A percentile compares a stretch with the other conserved stretches of the same genome.
phyloP scores from a whole-genome alignment of 2,888 invertebrate species.

The Dolichopus griseipennis region DNA sequence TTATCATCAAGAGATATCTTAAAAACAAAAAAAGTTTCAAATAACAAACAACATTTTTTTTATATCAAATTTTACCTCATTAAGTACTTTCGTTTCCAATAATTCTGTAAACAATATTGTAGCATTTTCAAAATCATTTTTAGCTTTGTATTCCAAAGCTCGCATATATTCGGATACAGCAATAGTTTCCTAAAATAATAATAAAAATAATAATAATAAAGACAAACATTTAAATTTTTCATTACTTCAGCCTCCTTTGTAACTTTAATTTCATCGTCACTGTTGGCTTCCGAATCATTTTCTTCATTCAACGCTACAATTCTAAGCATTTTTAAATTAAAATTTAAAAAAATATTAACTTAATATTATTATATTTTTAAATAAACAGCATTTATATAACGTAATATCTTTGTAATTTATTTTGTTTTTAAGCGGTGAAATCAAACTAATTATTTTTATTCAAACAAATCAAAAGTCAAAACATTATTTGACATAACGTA shows the following conservation, averaged over 20 bases:
- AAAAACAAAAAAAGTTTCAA: conserved; percentile 9
- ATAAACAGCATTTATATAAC: too few relatives aligned
- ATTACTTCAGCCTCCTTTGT: conserved; percentile 26
- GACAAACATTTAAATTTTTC: not conserved
- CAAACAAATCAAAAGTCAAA: not conserved
- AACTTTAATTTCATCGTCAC: conserved; percentile 24
- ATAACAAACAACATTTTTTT: not conserved
- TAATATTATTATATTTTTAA: too few relatives aligned
- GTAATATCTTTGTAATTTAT: too few relatives aligned
- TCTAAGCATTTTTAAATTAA: conserved; percentile 20
- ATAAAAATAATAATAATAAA: not conserved
- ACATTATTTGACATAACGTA: not conserved
- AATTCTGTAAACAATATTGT: conserved; percentile 59
- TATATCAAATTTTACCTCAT: conserved; percentile 43
- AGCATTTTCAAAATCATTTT: conserved; percentile 57
- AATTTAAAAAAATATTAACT: too few relatives aligned
- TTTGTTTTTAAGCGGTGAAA: not conserved
- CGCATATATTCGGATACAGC: conserved; percentile 70
- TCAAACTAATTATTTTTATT: not conserved
- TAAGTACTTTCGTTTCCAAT: conserved; percentile 52
- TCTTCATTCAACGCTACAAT: conserved; percentile 26
- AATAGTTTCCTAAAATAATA: conserved; percentile 56
- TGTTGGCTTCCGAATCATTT: conserved; percentile 18
- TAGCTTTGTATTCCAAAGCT: conserved; percentile 61
- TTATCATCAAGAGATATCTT: conserved; percentile 47